Base-by-base conservation (phyloP, 2,888 invertebrate genomes). In the Vanessa cardui region DNA sequence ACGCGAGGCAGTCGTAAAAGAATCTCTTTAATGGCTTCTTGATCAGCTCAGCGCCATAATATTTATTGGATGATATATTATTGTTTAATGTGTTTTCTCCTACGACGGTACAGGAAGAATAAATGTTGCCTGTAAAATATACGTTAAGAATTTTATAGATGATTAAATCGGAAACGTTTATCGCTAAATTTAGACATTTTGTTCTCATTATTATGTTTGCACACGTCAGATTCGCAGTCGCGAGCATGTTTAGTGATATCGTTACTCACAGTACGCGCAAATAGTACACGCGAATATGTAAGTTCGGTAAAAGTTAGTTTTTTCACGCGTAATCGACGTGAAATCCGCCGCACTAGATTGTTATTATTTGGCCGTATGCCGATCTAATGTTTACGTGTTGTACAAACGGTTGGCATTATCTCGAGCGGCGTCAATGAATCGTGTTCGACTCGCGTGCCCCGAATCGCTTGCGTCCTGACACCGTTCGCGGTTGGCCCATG, bases 361-460 rank as follows among this genome's bases (percentile, higher is more conserved):
- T 49, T 64, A 75, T 71, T 68, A 72, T 74, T 77, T 75, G 73
- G 75, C 76, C 71, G 72, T 72, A 69, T 71, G 76, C 76, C 74
- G 74, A 73, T 75, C 75, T 75, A 73, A 75, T 81, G 83, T 83
- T 83, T 81, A 82, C 80, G 78, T 75, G 81, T 81, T 74, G 80
- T 81, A 83, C 83, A 83, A 86, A 84, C 83, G 83, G 81, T 84
- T 79, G 81, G 80, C 80, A 80, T 82, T 85, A 86, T 84, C 75
- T 76, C 75, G 75, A 77, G 26, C 73, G 81, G 84, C 86, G 86
- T 90, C 88, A 91, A 90, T 90, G 89, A 86, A 86, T 85, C 83
- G 87, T 81, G 77, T 77, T 75, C 76, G 77, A 73, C 76, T 72
- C 79, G 80, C 80, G 80, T 81, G 79, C 80, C 79, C 80, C 77